phyloP scores from a whole-genome alignment of 2,113 vertebrate genomes.

The Poeciliopsis occidentalis region DNA sequence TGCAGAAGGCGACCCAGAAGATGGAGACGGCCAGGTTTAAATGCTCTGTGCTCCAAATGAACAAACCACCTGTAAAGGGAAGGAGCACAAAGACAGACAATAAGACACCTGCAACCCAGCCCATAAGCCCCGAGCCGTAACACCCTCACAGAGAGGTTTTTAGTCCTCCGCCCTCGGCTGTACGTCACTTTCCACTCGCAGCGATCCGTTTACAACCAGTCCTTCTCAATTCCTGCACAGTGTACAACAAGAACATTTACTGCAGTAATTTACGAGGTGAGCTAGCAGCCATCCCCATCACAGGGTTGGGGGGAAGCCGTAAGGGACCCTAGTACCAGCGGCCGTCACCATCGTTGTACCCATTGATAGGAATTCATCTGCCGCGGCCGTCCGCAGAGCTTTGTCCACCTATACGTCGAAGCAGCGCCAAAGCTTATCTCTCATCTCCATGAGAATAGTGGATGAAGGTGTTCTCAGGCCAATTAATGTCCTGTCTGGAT shows the following conservation, averaged over 20 bases:
- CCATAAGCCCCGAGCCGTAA: no score
- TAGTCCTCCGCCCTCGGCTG: constrained; percentile 1
- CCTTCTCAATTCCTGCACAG: constrained; percentile 48
- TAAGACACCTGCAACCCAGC: no score
- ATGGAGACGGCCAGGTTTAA: no score
- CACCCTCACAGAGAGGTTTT: not conserved
- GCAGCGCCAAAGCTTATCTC: constrained; percentile 52
- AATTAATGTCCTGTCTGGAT: constrained; percentile 69
- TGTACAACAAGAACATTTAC: constrained; percentile 66
- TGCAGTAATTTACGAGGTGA: constrained; percentile 68
- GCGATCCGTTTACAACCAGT: constrained; percentile 52
- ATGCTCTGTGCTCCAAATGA: no score
- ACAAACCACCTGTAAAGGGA: no score
- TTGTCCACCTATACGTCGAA: constrained; percentile 52
- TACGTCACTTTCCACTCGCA: constrained; percentile 30
- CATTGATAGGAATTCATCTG: constrained; percentile 49
- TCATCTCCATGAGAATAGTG: constrained; percentile 61
- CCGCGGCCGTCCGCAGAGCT: constrained; percentile 31
- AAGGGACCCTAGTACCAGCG: constrained; percentile 14
- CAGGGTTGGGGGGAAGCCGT: not conserved
- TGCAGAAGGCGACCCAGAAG: no score
- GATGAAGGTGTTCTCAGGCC: constrained; percentile 68
- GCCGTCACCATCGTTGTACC: constrained; percentile 15
- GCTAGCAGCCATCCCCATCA: constrained; percentile 38
- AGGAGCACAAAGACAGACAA: no score